Percentiles rank a stretch among this genome's conserved stretches.
Conservation (phyloP, 2,113 vertebrate genomes). For the Pelmatolapia mariae region DNA sequence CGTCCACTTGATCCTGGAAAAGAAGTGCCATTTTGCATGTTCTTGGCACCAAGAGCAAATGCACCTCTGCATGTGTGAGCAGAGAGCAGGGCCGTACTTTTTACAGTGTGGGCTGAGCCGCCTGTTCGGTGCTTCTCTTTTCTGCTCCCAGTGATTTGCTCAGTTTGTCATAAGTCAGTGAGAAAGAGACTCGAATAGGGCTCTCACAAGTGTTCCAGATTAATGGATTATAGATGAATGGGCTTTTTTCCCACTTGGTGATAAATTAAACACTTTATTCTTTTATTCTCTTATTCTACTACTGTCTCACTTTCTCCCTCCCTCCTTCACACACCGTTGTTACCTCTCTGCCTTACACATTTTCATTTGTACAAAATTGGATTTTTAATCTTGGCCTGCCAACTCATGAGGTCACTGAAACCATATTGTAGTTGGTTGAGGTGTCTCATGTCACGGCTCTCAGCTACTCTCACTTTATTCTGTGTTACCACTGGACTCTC, state of each 20-base stretch:
- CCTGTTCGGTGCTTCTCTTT: neutral
- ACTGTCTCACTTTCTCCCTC: neutral
- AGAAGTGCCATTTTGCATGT: neutral
- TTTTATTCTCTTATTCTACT: constrained; percentile 2
- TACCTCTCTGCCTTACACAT: neutral
- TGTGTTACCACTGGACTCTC: neutral
- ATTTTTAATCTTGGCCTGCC: constrained; percentile 41
- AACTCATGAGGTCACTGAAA: constrained; percentile 12
- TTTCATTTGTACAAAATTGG: constrained; percentile 8
- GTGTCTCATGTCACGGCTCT: neutral
- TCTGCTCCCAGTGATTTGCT: constrained; percentile 42
- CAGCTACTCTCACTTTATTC: neutral
- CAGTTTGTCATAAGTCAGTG: constrained; percentile 41
- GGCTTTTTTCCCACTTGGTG: neutral
- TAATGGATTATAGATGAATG: constrained; percentile 57
- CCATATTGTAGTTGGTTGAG: neutral
- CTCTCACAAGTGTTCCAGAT: constrained; percentile 53
- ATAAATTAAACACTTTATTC: constrained; percentile 51
- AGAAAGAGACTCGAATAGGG: constrained; percentile 5
- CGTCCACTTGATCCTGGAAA: neutral
- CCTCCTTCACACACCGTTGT: neutral
- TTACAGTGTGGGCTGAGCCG: constrained; percentile 5
- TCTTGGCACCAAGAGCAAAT: neutral
- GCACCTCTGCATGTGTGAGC: neutral
- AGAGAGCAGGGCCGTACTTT: neutral